Percentiles rank a stretch among this genome's conserved stretches.
Evolutionary conservation across 1,140 invertebrate species (phyloP).

Genomic region (Caenorhabditis inopinata): DNA sequence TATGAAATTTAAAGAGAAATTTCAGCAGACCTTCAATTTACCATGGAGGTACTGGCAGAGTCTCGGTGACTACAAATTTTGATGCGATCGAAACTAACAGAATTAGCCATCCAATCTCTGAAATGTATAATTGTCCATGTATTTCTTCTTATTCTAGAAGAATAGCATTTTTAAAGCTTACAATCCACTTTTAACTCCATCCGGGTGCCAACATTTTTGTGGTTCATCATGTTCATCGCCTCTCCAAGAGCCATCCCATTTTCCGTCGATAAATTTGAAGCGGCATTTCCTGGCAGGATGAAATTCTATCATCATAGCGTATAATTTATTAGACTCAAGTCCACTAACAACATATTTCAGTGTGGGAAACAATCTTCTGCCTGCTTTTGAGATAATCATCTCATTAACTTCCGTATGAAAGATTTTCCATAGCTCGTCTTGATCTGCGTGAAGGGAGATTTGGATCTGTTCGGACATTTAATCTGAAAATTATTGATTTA

Average conservation of each 20-base stretch:
- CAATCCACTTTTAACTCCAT: too few relatives aligned
- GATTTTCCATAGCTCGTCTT: not conserved
- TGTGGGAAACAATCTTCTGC: not conserved
- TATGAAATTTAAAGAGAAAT: not conserved
- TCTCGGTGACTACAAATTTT: not conserved
- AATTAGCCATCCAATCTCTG: not conserved
- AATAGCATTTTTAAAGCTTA: too few relatives aligned
- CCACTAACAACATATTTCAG: not conserved
- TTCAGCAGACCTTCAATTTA: not conserved
- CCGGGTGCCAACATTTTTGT: not conserved
- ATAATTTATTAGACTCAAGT: not conserved
- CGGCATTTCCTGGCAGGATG: not conserved
- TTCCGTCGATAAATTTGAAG: not conserved
- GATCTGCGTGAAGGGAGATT: not conserved
- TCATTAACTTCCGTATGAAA: conserved; percentile 1
- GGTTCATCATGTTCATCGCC: not conserved
- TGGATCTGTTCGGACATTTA: not conserved
- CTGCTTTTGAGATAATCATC: not conserved
- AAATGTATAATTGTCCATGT: too few relatives aligned
- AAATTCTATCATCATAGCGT: not conserved
- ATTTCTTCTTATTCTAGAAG: too few relatives aligned
- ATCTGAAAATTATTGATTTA: too few relatives aligned
- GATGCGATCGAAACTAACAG: not conserved
- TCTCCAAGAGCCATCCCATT: not conserved
- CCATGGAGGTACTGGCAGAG: not conserved